Percentiles rank a stretch among this genome's conserved stretches.
Evolutionary conservation across 2,797 vertebrate genomes (phyloP).

Genomic region (Acrossocheilus wenchowensis): DNA sequence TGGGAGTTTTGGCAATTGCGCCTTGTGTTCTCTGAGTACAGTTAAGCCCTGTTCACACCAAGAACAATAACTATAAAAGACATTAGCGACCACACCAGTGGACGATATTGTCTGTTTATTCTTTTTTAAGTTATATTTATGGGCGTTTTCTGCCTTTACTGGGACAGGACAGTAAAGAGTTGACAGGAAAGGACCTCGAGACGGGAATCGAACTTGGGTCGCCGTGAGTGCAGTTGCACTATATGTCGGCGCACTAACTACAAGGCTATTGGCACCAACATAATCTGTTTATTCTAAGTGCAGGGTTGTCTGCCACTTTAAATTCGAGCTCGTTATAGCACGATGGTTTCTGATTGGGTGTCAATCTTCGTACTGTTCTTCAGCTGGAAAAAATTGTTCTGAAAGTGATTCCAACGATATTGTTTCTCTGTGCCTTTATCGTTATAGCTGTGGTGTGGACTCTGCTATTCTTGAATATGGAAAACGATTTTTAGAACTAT

Average conservation of each 20-base stretch:
- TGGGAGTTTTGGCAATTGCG: constrained; percentile 19
- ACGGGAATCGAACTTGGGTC: no score
- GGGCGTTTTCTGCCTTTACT: no score
- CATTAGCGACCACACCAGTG: no score
- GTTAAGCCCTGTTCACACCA: constrained; percentile 1
- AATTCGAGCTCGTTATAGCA: background rate
- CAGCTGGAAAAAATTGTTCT: background rate
- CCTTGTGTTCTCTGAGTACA: constrained; percentile 57
- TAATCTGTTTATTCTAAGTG: background rate
- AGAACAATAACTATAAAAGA: background rate
- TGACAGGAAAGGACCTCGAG: no score
- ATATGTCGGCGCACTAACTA: no score
- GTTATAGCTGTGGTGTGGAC: background rate
- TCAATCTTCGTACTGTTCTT: background rate
- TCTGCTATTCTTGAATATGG: no score
- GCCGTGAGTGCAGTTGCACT: no score
- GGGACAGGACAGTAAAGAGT: no score
- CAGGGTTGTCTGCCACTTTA: background rate
- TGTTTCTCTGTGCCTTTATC: background rate
- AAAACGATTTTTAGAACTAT: no score
- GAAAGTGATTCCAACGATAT: background rate
- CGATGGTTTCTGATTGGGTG: background rate
- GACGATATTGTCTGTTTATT: no score
- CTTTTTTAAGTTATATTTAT: no score
- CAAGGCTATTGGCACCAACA: no score